Percentiles rank a stretch among this genome's conserved stretches.
phyloP scores from a whole-genome alignment of 2,797 vertebrate species.

The Antennarius maculatus region DNA sequence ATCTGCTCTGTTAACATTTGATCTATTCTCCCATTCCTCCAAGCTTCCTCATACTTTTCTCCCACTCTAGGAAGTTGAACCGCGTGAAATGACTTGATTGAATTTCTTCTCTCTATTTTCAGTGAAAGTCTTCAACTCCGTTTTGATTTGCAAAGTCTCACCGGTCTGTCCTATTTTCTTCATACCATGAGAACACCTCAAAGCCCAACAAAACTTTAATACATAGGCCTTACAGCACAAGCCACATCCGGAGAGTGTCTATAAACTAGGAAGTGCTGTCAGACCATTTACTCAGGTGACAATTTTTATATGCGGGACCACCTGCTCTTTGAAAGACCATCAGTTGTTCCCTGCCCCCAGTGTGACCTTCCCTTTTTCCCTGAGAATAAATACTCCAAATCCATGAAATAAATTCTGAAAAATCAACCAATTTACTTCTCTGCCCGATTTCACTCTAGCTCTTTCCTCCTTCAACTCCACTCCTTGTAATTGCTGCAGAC shows the following conservation, averaged over 20 bases:
- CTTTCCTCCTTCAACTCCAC: neutral
- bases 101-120: constrained; percentile 13
- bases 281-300: constrained; percentile 40
- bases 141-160: constrained; percentile 19
- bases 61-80: constrained; percentile 40
- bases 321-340: constrained; percentile 20
- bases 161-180: constrained; percentile 19
- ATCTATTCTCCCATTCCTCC: constrained; percentile 31
- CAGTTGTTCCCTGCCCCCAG: constrained; percentile 6
- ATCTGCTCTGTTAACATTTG: constrained; percentile 19
- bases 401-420: constrained; percentile 25
- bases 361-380: constrained; percentile 23
- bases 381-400: constrained; percentile 39
- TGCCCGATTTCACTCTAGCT: constrained; percentile 10
- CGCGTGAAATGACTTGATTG: constrained; percentile 40
- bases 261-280: constrained; percentile 30
- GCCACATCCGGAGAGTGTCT: constrained; percentile 27
- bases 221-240: constrained; percentile 39
- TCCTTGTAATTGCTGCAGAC: neutral
- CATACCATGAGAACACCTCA: constrained; percentile 26
- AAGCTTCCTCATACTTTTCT: constrained; percentile 10
- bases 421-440: constrained; percentile 15
- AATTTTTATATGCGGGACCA: constrained; percentile 28
- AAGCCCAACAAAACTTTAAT: constrained; percentile 43
- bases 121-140: constrained; percentile 27